phyloP scores from a whole-genome alignment of 2,113 vertebrate genomes.

The Tachysurus fulvidraco region DNA sequence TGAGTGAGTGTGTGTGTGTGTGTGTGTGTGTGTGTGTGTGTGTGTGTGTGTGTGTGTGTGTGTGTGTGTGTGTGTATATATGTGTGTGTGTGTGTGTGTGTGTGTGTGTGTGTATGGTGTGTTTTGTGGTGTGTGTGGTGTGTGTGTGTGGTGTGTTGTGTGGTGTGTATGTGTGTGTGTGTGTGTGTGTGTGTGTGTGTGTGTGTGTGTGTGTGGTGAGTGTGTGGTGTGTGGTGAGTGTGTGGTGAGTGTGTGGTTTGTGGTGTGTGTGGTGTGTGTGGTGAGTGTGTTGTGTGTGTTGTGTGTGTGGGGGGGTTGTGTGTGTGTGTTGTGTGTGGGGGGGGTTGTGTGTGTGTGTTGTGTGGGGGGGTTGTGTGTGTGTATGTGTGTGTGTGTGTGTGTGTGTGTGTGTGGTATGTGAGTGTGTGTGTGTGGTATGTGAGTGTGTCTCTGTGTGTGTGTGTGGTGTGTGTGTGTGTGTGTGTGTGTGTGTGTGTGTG shows the following conservation, averaged over 20 bases:
- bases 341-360: constrained; percentile 16
- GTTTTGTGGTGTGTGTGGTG: constrained; percentile 13
- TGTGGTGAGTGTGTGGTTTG: constrained; percentile 22
- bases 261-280: background rate
- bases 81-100: constrained; percentile 19
- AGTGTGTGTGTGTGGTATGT: constrained; percentile 26
- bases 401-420: background rate
- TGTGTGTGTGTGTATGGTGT: background rate
- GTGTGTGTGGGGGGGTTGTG: constrained; percentile 29
- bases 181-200: constrained; percentile 15
- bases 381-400: constrained; percentile 1
- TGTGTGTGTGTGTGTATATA: constrained; percentile 15
- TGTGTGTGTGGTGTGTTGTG: constrained; percentile 24
- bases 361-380: too few relatives aligned
- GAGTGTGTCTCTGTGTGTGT: too few relatives aligned
- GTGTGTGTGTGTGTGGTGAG: constrained; percentile 14
- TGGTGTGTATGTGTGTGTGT: background rate
- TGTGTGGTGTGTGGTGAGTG: background rate
- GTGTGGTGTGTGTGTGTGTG: background rate
- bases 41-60: background rate
- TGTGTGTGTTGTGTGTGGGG: background rate
- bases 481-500: constrained; percentile 24
- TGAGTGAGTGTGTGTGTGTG: constrained; percentile 17
- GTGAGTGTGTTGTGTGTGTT: constrained; percentile 13
- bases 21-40: constrained; percentile 21